Evolutionary conservation across 2,113 vertebrate species (phyloP).

Genomic region (Sceloporus tristichus): DNA sequence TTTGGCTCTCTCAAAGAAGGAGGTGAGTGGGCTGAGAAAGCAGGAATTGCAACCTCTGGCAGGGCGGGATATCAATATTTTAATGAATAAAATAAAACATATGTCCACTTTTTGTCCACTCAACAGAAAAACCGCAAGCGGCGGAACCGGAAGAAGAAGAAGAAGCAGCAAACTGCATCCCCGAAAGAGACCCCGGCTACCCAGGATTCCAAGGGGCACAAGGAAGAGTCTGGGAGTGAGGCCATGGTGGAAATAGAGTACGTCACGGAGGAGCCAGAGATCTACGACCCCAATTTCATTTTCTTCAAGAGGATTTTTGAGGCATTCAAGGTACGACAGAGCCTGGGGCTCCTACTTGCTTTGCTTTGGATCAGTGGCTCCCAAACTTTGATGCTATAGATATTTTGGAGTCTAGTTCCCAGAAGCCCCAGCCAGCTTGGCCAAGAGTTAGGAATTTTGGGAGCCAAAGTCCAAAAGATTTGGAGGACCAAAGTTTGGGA

Average conservation of each 20-base stretch:
- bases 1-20: constrained; percentile 82
- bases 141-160: constrained; percentile 91
- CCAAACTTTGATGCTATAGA: no score
- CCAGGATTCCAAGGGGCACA: constrained; percentile 60
- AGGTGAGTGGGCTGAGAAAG: constrained; percentile 69
- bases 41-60: no score
- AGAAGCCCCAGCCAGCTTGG: no score
- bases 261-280: constrained; percentile 89
- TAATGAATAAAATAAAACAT: no score
- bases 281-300: constrained; percentile 92
- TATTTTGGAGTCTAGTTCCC: no score
- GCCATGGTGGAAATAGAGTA: constrained; percentile 89
- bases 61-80: no score
- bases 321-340: constrained; percentile 86
- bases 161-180: constrained; percentile 60
- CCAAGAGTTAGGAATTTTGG: no score
- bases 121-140: constrained; percentile 88
- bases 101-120: neutral
- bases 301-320: constrained; percentile 95
- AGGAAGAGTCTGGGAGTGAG: constrained; percentile 74
- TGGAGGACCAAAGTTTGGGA: no score
- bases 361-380: no score
- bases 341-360: no score
- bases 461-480: no score
- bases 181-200: constrained; percentile 35